Base-by-base conservation (phyloP, 2,888 invertebrate genomes). In the Pilophorus perplexus region DNA sequence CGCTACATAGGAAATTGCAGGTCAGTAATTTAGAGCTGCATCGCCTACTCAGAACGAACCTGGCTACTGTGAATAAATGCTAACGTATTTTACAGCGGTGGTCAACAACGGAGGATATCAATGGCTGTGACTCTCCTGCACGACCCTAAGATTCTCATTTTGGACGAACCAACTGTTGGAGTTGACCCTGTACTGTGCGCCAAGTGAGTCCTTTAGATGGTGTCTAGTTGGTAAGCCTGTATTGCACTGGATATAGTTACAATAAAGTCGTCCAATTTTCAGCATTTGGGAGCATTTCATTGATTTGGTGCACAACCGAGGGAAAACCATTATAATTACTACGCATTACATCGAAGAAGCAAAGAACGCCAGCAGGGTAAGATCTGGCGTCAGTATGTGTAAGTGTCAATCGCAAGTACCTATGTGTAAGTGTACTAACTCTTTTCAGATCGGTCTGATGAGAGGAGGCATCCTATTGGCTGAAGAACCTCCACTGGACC, bases 401-500 rank as follows among this genome's bases (percentile, higher is more conserved):
- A 28, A 6, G n/a, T 54, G n/a, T 5, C 38, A 59, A 42, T 20
- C 6, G 8, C 23, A 23, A 10, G 4, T 27, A 8, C 8, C 14
- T 10, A 33, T 10, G 8, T 55, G 28, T 33, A 6, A 48, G 4
- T 33, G n/a, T n/a, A n/a, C n/a, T n/a, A n/a, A n/a, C n/a, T n/a
- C n/a, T 62, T 69, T 65, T 48, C 70, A 78, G 78, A 80, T 81
- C 68, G 82, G 81, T 12, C 74, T 82, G 67, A 81, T 82, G 81
- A 74, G 81, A 70, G 78, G 76, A 68, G 82, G 82, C 0, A 73
- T 76, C 27, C 72, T 82, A 6, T 72, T 82, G 40, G 81, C 81
- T 0, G 81, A 82, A 73, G 77, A 79, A 68, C 73, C 77, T 16
- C 81, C 81, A 0, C 69, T 70, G 3, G 72, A 73, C 12, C 72